A percentile compares a stretch with the other conserved stretches of the same genome.
phyloP scores from a whole-genome alignment of 2,797 vertebrate species.

The Gambelia wislizenii region DNA sequence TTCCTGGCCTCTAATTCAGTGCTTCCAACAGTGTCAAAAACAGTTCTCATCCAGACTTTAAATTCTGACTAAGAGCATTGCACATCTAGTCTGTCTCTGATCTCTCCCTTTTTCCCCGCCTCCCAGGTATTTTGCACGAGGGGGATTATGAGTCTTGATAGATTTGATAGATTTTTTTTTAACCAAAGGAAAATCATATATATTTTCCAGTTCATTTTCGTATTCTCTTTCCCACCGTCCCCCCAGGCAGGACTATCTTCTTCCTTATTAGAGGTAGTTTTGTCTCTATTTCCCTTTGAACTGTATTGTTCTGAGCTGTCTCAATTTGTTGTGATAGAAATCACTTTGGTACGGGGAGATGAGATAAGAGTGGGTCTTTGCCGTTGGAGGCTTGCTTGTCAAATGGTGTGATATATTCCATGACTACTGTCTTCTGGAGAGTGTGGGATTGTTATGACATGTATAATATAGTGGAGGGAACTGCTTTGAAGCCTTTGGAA shows the following conservation, averaged over 20 bases:
- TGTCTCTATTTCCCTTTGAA: conserved; percentile 71
- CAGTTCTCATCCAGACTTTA: not conserved
- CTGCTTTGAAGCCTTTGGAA: conserved; percentile 70
- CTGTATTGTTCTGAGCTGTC: conserved; percentile 67
- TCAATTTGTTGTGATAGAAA: conserved; percentile 76
- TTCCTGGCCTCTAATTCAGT: not conserved
- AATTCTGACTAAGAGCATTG: not conserved
- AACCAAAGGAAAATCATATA: conserved; percentile 47
- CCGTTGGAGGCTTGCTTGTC: conserved; percentile 71
- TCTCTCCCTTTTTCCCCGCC: not conserved
- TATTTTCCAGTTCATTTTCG: conserved; percentile 67
- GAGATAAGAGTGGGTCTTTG: conserved; percentile 74
- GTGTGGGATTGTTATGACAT: conserved; percentile 76
- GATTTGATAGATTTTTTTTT: conserved; percentile 1
- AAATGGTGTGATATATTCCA: conserved; percentile 71
- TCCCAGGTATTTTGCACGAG: not conserved
- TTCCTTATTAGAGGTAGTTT: conserved; percentile 67
- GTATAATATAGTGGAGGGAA: conserved; percentile 71
- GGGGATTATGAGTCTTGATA: not conserved
- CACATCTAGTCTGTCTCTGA: not conserved
- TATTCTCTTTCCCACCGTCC: conserved; percentile 47
- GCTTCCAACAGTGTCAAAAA: not conserved
- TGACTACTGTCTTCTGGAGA: conserved; percentile 76
- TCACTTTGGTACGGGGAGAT: conserved; percentile 69
- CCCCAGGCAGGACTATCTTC: conserved; percentile 39